These are phyloP conservation scores for Mythimna pallens DNA, from an alignment of 2,888 invertebrate genomes.

Conservation along the genomic window DNA sequence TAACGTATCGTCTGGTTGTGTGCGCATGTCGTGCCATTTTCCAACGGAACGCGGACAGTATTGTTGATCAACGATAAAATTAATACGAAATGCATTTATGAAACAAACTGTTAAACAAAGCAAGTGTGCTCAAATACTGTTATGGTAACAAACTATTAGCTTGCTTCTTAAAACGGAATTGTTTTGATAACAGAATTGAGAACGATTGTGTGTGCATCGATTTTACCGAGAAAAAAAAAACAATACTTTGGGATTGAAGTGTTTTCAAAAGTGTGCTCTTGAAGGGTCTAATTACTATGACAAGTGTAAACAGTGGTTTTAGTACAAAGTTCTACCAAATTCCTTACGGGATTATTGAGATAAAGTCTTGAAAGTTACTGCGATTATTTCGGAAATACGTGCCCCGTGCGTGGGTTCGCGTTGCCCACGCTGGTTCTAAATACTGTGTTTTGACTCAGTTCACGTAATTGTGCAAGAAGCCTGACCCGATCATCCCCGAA, in stretches of 20 bases:
- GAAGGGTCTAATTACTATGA: constrained; percentile 30
- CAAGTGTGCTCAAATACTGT: constrained; percentile 27
- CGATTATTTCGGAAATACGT: constrained; percentile 52
- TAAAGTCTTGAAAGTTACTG: constrained; percentile 41
- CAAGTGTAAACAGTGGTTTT: constrained; percentile 37
- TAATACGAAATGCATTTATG: constrained; percentile 50
- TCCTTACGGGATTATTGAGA: constrained; percentile 32
- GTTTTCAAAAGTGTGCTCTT: constrained; percentile 40
- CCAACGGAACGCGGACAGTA: constrained; percentile 10
- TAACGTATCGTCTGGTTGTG: constrained; percentile 40
- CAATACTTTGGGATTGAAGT: constrained; percentile 48
- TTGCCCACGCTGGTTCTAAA: constrained; percentile 47
- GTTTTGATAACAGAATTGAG: constrained; percentile 47
- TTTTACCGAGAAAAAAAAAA: constrained; percentile 60
- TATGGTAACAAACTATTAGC: constrained; percentile 27
- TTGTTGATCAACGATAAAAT: constrained; percentile 40
- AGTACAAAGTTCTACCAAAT: constrained; percentile 27
- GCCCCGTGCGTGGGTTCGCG: constrained; percentile 54
- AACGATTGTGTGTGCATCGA: constrained; percentile 59
- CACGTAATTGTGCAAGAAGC: constrained; percentile 37
- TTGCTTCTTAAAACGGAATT: constrained; percentile 25
- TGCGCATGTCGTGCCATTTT: constrained; percentile 15
- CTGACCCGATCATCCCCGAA: constrained; percentile 40
- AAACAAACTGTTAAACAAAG: constrained; percentile 38
- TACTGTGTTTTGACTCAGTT: constrained; percentile 37